Percentiles rank a stretch among this genome's conserved stretches.
Conservation (phyloP, 2,888 invertebrate species). For the Helicoverpa assulta region DNA sequence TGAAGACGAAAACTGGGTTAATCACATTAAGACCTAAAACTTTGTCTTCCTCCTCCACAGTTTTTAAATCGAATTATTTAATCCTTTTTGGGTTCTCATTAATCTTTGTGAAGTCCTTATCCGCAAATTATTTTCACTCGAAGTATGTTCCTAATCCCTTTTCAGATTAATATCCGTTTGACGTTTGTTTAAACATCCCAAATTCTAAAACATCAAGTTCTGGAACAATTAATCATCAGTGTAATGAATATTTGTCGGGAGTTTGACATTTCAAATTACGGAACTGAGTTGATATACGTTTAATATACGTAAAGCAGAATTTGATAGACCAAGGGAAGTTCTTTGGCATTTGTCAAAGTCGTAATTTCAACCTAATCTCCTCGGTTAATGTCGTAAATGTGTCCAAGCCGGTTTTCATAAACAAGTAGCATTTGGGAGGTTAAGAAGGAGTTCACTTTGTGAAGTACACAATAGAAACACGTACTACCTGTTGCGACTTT, state of each 20-base stretch:
- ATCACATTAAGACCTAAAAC: constrained; percentile 21
- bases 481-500: constrained; percentile 63
- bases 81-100: constrained; percentile 16
- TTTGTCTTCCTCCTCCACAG: constrained; percentile 1
- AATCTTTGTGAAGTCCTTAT: constrained; percentile 38
- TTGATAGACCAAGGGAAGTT: constrained; percentile 17
- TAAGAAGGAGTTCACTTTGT: constrained; percentile 31
- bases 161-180: constrained; percentile 41
- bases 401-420: constrained; percentile 22
- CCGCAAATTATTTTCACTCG: constrained; percentile 46
- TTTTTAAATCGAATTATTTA: constrained; percentile 23
- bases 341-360: constrained; percentile 14
- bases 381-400: constrained; percentile 12
- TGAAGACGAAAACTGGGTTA: background rate
- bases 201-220: constrained; percentile 46
- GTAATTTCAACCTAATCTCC: constrained; percentile 9
- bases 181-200: constrained; percentile 39
- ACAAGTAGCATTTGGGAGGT: constrained; percentile 22
- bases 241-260: constrained; percentile 42
- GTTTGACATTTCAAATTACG: constrained; percentile 43
- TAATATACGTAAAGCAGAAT: constrained; percentile 25
- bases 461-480: constrained; percentile 38
- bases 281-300: constrained; percentile 23
- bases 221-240: constrained; percentile 50
- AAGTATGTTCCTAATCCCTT: constrained; percentile 42